A percentile compares a stretch with the other conserved stretches of the same genome.
Conservation (phyloP, 2,797 vertebrate species). For the Leptoclinus maculatus region DNA sequence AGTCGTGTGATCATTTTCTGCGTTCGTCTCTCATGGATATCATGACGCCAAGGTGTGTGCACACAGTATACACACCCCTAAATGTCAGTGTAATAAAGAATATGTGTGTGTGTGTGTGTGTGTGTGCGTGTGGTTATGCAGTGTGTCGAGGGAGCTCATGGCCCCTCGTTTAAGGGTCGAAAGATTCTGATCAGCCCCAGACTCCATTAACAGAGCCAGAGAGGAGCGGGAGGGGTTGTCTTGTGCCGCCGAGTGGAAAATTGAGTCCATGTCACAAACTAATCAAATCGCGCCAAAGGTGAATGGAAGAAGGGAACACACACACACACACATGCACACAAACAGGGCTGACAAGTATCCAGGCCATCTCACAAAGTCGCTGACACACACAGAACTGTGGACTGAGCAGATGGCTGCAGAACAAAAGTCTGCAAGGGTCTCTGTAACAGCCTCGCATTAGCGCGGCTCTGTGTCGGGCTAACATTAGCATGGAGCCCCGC, state of each 20-base stretch:
- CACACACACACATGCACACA: background rate
- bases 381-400: conserved; percentile 63
- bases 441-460: conserved; percentile 30
- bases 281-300: conserved; percentile 78
- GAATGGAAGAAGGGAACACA: conserved; percentile 49
- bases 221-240: conserved; percentile 51
- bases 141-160: conserved; percentile 47
- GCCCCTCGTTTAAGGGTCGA: conserved; percentile 70
- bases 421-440: conserved; percentile 52
- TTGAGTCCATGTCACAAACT: conserved; percentile 82
- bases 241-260: conserved; percentile 83
- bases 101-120: conserved; percentile 23
- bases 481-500: conserved; percentile 44
- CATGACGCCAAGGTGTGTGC: conserved; percentile 10
- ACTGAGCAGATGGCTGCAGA: conserved; percentile 72
- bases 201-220: conserved; percentile 64
- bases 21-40: conserved; percentile 15
- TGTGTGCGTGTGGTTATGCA: conserved; percentile 23
- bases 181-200: conserved; percentile 69
- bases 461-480: too few relatives aligned
- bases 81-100: conserved; percentile 47
- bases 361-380: conserved; percentile 60
- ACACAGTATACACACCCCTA: conserved; percentile 3
- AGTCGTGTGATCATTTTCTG: conserved; percentile 45
- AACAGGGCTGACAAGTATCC: conserved; percentile 55